Conservation (phyloP, 2,888 invertebrate genomes). For the Parthenolecanium corni region DNA sequence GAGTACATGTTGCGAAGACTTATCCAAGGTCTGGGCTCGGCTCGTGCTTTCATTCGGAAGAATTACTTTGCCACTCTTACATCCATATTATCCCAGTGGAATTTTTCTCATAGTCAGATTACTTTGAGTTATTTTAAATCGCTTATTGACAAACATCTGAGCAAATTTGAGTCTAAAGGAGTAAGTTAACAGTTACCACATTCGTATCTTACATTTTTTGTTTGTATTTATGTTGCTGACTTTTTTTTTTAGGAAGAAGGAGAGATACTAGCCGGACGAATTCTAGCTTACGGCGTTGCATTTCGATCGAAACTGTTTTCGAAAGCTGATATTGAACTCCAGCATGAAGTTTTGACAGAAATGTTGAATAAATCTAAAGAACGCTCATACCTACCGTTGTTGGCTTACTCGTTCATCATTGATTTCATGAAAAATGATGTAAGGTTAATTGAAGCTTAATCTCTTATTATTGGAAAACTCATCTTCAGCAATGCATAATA, state of each 20-base stretch:
- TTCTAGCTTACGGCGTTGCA: slow-evolving; percentile 57
- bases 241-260: slow-evolving; percentile 52
- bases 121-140: slow-evolving; percentile 24
- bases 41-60: slow-evolving; percentile 35
- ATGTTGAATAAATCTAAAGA: slow-evolving; percentile 29
- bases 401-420: slow-evolving; percentile 28
- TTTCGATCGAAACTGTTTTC: slow-evolving; percentile 48
- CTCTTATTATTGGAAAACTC: background rate
- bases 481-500: background rate
- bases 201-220: background rate
- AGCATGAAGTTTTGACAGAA: slow-evolving; percentile 27
- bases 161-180: slow-evolving; percentile 30
- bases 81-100: slow-evolving; percentile 2
- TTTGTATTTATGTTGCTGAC: background rate
- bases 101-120: slow-evolving; percentile 6
- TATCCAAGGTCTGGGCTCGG: slow-evolving; percentile 59
- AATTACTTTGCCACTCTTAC: slow-evolving; percentile 29
- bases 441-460: background rate
- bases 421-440: slow-evolving; percentile 29
- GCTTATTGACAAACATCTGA: slow-evolving; percentile 29
- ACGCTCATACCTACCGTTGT: slow-evolving; percentile 29
- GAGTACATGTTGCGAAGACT: slow-evolving; percentile 56
- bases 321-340: slow-evolving; percentile 18
- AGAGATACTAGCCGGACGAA: slow-evolving; percentile 58
- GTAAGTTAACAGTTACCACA: slow-evolving; percentile 14